Evolutionary conservation across 2,797 vertebrate species (phyloP).

Genomic region (Melanotaenia maccullochi): DNA sequence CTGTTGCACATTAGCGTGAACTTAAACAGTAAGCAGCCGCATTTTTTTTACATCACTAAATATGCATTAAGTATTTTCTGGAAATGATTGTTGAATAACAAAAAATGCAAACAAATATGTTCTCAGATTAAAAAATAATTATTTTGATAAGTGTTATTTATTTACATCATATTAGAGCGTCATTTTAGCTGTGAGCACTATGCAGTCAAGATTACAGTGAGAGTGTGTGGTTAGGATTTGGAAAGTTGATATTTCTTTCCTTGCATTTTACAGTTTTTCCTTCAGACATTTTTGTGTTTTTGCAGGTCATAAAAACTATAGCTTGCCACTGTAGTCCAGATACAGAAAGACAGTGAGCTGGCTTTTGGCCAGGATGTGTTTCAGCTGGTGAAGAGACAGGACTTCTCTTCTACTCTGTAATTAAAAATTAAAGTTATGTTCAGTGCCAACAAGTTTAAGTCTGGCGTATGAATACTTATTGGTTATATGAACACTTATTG

Average conservation of each 20-base stretch:
- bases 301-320: no score
- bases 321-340: neutral
- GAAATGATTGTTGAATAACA: constrained; percentile 3
- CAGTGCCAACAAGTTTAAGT: neutral
- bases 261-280: neutral
- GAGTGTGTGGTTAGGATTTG: neutral
- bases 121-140: neutral
- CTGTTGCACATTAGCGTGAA: constrained; percentile 62
- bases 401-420: neutral
- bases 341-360: neutral
- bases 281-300: neutral
- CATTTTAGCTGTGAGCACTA: no score
- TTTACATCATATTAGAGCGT: no score
- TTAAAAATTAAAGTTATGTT: neutral
- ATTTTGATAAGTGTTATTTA: no score
- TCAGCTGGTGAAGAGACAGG: neutral
- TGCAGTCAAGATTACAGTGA: no score
- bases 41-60: neutral
- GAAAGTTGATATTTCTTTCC: no score
- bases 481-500: neutral
- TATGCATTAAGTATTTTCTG: neutral
- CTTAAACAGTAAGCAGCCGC: constrained; percentile 47
- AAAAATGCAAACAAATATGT: neutral
- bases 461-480: neutral
- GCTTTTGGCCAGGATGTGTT: neutral